phyloP scores from a whole-genome alignment of 2,113 vertebrate genomes.

The Semnornis frantzii region DNA sequence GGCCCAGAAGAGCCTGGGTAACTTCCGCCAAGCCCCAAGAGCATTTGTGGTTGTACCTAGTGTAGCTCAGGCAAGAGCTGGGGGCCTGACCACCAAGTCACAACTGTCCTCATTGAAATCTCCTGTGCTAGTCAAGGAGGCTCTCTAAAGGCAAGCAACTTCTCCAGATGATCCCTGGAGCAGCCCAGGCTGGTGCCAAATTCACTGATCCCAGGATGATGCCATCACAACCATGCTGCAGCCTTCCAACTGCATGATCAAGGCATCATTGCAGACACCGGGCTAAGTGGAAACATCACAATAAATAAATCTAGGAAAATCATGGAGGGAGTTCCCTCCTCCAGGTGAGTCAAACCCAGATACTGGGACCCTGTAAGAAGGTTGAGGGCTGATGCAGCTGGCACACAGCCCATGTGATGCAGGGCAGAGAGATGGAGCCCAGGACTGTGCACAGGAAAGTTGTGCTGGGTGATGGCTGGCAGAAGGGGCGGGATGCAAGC shows the following conservation, averaged over 20 bases:
- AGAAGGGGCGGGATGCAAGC: conserved; percentile 28
- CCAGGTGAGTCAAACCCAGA: background rate
- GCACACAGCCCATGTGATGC: rapidly evolving
- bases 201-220: background rate
- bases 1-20: background rate
- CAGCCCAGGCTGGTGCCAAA: background rate
- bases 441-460: background rate
- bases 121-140: background rate
- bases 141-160: background rate
- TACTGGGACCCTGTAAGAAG: background rate
- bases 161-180: background rate
- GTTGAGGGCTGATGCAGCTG: background rate
- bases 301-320: background rate
- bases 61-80: background rate
- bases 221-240: background rate
- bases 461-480: background rate
- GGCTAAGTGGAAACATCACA: background rate
- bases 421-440: background rate
- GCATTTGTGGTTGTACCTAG: background rate
- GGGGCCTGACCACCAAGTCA: background rate
- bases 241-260: background rate
- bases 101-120: background rate
- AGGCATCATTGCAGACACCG: background rate
- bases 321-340: background rate
- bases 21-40: background rate